phyloP scores from a whole-genome alignment of 1,140 invertebrate species.

The Idris sp. region DNA sequence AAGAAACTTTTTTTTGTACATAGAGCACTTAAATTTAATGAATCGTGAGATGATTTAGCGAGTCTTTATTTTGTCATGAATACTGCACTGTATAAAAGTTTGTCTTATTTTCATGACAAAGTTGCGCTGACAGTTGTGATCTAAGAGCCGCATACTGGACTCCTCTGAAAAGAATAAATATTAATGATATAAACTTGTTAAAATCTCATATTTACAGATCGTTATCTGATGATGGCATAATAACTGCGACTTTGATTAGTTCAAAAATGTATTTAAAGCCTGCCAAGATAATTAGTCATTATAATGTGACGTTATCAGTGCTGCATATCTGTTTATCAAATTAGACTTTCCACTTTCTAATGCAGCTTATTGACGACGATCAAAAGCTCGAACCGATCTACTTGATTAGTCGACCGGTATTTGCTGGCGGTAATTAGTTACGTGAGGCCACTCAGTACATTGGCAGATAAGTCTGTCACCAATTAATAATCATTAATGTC shows the following conservation, averaged over 20 bases:
- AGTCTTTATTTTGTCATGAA: constrained; percentile 2
- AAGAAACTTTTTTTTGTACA: constrained; percentile 6
- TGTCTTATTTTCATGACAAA: too few species aligned
- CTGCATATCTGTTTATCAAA: constrained; percentile 53
- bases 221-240: too few species aligned
- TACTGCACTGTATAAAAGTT: too few species aligned
- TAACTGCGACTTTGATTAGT: too few species aligned
- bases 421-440: constrained; percentile 54
- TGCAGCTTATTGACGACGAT: constrained; percentile 37
- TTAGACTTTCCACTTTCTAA: constrained; percentile 61
- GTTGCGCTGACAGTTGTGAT: too few species aligned
- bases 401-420: constrained; percentile 18
- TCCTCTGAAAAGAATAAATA: constrained; percentile 5
- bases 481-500: constrained; percentile 63
- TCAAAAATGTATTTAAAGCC: constrained; percentile 17
- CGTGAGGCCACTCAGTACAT: constrained; percentile 42
- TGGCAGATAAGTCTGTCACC: constrained; percentile 59
- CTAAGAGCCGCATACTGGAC: too few species aligned
- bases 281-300: constrained; percentile 48
- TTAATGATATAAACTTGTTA: constrained; percentile 36
- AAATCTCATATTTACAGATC: constrained; percentile 33
- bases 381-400: constrained; percentile 34
- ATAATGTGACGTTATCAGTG: constrained; percentile 40
- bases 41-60: constrained; percentile 2
- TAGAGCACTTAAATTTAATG: not conserved